Evolutionary conservation across 2,888 invertebrate genomes (phyloP).

Genomic region (Tridacna crocea): DNA sequence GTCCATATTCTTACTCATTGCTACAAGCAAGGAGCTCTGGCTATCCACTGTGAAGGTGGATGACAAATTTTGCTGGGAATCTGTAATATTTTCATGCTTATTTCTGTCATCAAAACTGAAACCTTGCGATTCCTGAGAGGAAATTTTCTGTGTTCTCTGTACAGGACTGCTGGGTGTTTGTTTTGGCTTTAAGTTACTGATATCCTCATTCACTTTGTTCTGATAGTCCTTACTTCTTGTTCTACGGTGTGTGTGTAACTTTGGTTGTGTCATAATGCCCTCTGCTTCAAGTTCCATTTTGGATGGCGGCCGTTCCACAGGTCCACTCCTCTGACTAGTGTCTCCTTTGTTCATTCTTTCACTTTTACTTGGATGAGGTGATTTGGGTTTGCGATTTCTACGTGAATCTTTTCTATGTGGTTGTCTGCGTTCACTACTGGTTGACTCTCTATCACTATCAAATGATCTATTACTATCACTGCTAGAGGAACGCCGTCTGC

Average conservation of each 20-base stretch:
- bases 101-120: conserved; percentile 59
- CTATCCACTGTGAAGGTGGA: conserved; percentile 76
- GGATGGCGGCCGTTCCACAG: conserved; percentile 58
- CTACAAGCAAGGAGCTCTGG: conserved; percentile 69
- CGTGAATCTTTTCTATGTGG: conserved; percentile 59
- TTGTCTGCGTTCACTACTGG: conserved; percentile 67
- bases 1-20: conserved; percentile 63
- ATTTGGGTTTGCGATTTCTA: conserved; percentile 52
- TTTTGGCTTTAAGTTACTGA: conserved; percentile 53
- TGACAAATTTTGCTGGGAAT: conserved; percentile 65
- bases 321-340: conserved; percentile 57
- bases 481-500: conserved; percentile 58
- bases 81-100: conserved; percentile 43
- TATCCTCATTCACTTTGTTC: conserved; percentile 40
- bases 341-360: conserved; percentile 48
- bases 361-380: conserved; percentile 55
- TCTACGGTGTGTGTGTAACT: conserved; percentile 71
- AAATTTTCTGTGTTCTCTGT: conserved; percentile 44
- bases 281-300: conserved; percentile 58
- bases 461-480: conserved; percentile 71
- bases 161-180: conserved; percentile 57
- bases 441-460: conserved; percentile 75
- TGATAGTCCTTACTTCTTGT: conserved; percentile 65
- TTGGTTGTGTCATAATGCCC: conserved; percentile 70
- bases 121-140: conserved; percentile 60